Conservation (phyloP, 2,113 vertebrate species). For the Vireo altiloquus region DNA sequence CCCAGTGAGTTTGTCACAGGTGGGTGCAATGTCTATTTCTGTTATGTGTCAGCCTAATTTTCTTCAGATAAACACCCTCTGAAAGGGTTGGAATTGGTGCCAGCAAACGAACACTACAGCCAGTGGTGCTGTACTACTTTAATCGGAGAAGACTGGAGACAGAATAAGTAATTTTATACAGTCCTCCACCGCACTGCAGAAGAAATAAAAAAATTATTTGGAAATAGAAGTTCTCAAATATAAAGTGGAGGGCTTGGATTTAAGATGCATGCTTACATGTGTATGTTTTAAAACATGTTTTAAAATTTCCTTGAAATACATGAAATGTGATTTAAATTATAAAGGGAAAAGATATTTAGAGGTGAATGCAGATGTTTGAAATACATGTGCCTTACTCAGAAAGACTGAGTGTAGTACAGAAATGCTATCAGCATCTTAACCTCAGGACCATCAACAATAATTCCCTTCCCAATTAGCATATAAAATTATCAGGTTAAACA, state of each 20-base stretch:
- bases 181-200: not conserved
- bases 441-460: not conserved
- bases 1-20: not conserved
- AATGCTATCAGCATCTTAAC: not conserved
- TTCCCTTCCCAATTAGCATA: not conserved
- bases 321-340: not conserved
- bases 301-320: not conserved
- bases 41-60: not conserved
- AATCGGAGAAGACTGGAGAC: not conserved
- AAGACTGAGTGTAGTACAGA: not conserved
- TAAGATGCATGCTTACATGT: not conserved
- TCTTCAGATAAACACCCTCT: not conserved
- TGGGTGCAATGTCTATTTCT: not conserved
- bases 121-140: not conserved
- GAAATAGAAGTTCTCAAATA: not conserved
- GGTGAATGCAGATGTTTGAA: not conserved
- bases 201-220: not conserved
- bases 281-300: not conserved
- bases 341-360: not conserved
- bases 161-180: not conserved
- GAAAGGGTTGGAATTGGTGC: not conserved
- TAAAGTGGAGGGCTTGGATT: not conserved
- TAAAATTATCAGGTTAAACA: not conserved
- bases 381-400: rapidly evolving
- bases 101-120: not conserved